Base-by-base conservation (phyloP, 2,797 vertebrate species). In the Gorsachius magnificus region DNA sequence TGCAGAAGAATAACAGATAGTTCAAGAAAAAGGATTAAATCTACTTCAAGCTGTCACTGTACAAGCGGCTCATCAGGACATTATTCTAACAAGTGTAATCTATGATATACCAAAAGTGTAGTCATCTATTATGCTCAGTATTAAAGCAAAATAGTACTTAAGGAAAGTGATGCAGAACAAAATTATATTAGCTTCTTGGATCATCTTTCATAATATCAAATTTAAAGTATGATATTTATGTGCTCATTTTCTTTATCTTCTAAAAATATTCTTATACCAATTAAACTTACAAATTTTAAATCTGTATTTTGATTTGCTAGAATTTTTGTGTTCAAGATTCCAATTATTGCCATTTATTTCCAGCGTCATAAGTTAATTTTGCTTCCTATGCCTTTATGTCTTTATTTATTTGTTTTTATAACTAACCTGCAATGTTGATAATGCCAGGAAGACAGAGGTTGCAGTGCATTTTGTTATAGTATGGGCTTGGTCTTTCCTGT, bases 121-220 rank as follows among this genome's bases (percentile, higher is more conserved):
- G 64, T 80, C 29, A 84, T 92, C 53, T 79, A 66, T 78, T 90
- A 53, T 50, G 74, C 69, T 95, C 64, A 84, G 36, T 78, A 83
- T 82, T 92, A 91, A 96, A 93, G 66, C 70, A 92, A 96, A 96
- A 93, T 33, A 84, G 54, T 89, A 87, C 87, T 94, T 93, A 88
- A 84, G 68, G 61, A 93, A 93, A 93, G 74, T 25, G 65, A 91
- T 69, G 78, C 72, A 72, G 82, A 90, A 91, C 72, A 93, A 92
- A 75, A 93, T 82, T 81, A 8, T 35, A 86, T 95, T 94, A 87
- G 66, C 77, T 92, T 68, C 87, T 91, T 70, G 85, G 58, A 92
- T 93, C 46, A 86, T 87, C 61, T 91, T 71, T 91, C 94, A 91
- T 81, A 69, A 85, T 51, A 84, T 5, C 16, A 89, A 50, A 75